Conservation (phyloP, 92 coral and sea anemone species). For the Pocillopora grandis region DNA sequence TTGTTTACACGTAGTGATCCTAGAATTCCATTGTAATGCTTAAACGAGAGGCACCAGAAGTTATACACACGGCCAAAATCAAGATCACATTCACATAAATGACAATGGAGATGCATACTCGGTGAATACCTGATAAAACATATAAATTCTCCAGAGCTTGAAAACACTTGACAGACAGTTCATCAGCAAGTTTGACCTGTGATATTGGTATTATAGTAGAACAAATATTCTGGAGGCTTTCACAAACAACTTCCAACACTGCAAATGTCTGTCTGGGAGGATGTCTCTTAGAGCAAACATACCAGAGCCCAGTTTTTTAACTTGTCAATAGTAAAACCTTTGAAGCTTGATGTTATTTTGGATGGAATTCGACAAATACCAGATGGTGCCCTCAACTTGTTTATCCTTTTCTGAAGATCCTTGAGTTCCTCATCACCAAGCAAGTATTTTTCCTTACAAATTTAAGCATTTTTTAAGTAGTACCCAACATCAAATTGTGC, state of each 20-base stretch:
- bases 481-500: conserved; percentile 42
- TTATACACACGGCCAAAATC: conserved; percentile 62
- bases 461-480: conserved; percentile 36
- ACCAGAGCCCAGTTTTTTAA: conserved; percentile 52
- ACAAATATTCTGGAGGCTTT: conserved; percentile 52
- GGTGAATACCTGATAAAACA: conserved; percentile 26
- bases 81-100: conserved; percentile 45
- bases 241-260: conserved; percentile 59
- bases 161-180: conserved; percentile 46
- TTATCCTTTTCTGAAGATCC: conserved; percentile 27
- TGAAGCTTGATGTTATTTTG: conserved; percentile 54
- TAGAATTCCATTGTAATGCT: conserved; percentile 15
- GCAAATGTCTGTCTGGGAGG: conserved; percentile 41
- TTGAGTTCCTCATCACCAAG: conserved; percentile 33
- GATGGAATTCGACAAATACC: conserved; percentile 45
- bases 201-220: conserved; percentile 20
- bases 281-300: conserved; percentile 49
- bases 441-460: conserved; percentile 3
- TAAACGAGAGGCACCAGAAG: conserved; percentile 58
- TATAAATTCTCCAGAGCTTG: conserved; percentile 39
- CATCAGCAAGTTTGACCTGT: conserved; percentile 38
- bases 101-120: conserved; percentile 61
- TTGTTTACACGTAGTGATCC: conserved; percentile 37
- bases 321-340: conserved; percentile 63
- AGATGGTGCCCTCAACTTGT: conserved; percentile 39